Evolutionary conservation across 1,140 invertebrate genomes (phyloP).

Genomic region (Hestina assimilis): DNA sequence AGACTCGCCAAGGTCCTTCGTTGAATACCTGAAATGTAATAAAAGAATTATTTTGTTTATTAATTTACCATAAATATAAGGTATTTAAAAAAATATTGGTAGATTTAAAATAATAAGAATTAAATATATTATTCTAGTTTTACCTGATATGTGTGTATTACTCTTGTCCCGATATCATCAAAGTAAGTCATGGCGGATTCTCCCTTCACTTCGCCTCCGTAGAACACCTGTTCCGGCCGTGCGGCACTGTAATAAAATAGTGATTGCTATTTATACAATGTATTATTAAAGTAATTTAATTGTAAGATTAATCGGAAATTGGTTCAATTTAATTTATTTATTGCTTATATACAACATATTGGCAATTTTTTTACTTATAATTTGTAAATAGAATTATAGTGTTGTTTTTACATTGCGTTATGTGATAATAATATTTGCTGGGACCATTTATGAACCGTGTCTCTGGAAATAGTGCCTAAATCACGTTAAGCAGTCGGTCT

Average conservation of each 20-base stretch:
- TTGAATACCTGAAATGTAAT: conserved; percentile 82
- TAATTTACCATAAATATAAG: background rate
- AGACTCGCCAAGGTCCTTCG: conserved; percentile 91
- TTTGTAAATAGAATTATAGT: too few species aligned
- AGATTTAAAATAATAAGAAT: background rate
- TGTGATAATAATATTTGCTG: too few species aligned
- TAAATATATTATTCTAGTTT: background rate
- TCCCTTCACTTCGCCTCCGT: conserved; percentile 89
- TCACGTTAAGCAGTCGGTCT: too few species aligned
- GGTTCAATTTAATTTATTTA: too few species aligned
- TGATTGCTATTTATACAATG: background rate
- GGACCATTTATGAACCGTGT: too few species aligned
- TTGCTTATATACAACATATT: too few species aligned
- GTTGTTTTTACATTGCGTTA: too few species aligned
- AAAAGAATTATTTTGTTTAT: background rate
- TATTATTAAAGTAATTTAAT: too few species aligned
- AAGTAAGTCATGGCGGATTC: conserved; percentile 90
- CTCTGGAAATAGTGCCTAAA: too few species aligned
- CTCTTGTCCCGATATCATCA: conserved; percentile 90
- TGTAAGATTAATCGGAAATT: too few species aligned
- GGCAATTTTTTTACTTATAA: too few species aligned
- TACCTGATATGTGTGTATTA: conserved; percentile 92
- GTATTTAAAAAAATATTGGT: background rate
- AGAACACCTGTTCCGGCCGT: conserved; percentile 88
- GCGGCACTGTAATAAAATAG: conserved; percentile 77